Evolutionary conservation across 2,797 vertebrate genomes (phyloP).

Genomic region (Ciconia nigra): DNA sequence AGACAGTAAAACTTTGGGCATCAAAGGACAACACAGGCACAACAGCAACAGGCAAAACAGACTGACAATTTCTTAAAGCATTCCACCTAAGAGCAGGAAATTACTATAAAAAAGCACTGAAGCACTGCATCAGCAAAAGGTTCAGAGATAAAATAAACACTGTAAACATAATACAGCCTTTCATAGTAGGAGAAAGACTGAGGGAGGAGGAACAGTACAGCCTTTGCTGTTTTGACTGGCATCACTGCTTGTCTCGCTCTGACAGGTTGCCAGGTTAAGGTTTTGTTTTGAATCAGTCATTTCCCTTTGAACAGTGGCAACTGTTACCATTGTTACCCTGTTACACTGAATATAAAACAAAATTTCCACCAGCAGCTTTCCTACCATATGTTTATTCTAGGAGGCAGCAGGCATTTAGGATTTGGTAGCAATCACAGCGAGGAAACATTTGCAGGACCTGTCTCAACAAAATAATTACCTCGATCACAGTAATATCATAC

Average conservation of each 20-base stretch:
- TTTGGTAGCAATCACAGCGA: conserved; percentile 35
- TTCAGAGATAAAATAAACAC: conserved; percentile 62
- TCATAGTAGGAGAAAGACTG: conserved; percentile 58
- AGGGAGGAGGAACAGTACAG: conserved; percentile 65
- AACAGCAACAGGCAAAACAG: background rate
- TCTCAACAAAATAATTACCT: conserved; percentile 49
- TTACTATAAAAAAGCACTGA: background rate
- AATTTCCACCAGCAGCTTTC: conserved; percentile 63
- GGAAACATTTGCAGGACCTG: conserved; percentile 45
- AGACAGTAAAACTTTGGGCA: background rate
- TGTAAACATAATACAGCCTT: conserved; percentile 65
- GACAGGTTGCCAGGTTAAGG: conserved; percentile 64
- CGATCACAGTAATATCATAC: background rate
- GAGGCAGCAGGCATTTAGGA: conserved; percentile 54
- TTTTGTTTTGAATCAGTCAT: conserved; percentile 64
- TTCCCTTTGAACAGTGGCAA: conserved; percentile 63
- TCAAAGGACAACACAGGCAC: background rate
- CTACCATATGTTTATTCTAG: conserved; percentile 59
- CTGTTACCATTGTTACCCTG: conserved; percentile 67
- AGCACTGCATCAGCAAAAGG: conserved; percentile 43
- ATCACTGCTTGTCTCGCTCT: conserved; percentile 31
- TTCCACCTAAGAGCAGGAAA: conserved; percentile 31
- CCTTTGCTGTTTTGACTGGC: conserved; percentile 68
- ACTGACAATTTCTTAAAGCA: conserved; percentile 7
- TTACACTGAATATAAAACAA: conserved; percentile 65